Evolutionary conservation across 1,140 invertebrate species (phyloP), one percentile per base, ranked within the genome.

Genomic region (Cyphomyrmex costatus): DNA sequence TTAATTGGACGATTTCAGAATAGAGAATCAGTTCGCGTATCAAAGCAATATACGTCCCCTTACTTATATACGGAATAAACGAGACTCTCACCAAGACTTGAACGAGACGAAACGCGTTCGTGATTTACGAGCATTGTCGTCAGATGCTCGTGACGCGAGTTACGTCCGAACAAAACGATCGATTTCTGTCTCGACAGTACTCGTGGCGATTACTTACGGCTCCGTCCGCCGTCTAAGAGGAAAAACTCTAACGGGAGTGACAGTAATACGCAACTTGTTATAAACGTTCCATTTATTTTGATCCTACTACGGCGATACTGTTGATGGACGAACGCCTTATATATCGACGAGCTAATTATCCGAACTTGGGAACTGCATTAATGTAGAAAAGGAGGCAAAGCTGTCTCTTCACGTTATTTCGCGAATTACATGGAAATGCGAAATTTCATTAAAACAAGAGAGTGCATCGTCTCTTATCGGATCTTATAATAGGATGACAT

Each of bases 391-490:
- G 68, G 33, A 36, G 33, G 19, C 53, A 36, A 56, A 56, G 33
- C 6, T 42, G 16, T 74, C 36, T 63, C 24, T 83, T 36, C 46
- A 46, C 53, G 21, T 74, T 61, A 73, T 73, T 74, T 36, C 68
- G 68, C 42, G 68, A 83, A 83, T 83, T 73, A 83, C 53, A 61
- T 53, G 53, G 24, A n/a, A 83, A 83, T 73, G 71, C 79, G 53
- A 83, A 83, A 83, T 83, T 83, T 83, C 79, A 83, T 83, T 83
- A 83, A 83, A 83, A 83, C 68, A 83, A 83, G 36, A 83, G 53
- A 49, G 53, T 46, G 79, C 66, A 60, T 73, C 79, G 68, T 74
- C 79, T 74, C 63, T 60, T 73, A 73, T 82, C 51, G 66, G 79
- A 73, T 68, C 63, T 80, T 60, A 83, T 74, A 83, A 83, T 83